phyloP scores from a whole-genome alignment of 2,797 vertebrate genomes.

The Pitangus sulphuratus region DNA sequence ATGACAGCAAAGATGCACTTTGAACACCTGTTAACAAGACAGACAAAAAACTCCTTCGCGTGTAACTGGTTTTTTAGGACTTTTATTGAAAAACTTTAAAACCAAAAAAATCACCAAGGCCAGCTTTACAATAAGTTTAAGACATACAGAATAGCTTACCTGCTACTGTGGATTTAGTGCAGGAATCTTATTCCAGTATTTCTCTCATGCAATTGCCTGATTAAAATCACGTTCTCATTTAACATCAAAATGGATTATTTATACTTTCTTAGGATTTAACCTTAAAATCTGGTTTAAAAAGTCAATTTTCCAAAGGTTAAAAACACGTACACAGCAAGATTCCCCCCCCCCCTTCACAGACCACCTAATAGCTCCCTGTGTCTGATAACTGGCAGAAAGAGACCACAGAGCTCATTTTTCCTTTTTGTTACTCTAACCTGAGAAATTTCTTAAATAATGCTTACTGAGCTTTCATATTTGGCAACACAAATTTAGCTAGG shows the following conservation, averaged over 20 bases:
- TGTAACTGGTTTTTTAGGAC: not conserved
- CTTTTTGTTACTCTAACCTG: not conserved
- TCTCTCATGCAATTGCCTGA: slow-evolving; percentile 9
- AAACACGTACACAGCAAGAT: not conserved
- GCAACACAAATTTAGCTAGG: not conserved
- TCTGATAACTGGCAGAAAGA: not conserved
- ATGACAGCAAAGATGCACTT: not conserved
- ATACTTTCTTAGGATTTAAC: not conserved
- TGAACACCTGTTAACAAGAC: not conserved
- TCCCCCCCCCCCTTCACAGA: not conserved
- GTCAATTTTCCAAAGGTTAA: not conserved
- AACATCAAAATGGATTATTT: slow-evolving; percentile 9
- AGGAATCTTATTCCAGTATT: not conserved
- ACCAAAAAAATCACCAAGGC: not conserved
- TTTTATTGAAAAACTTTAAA: slow-evolving; percentile 58
- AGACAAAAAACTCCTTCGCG: not conserved
- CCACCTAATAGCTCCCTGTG: not conserved
- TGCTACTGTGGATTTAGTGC: not conserved
- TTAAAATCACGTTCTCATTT: slow-evolving; percentile 11
- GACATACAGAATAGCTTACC: not conserved
- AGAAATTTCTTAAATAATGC: not conserved
- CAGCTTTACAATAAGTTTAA: slow-evolving; percentile 19
- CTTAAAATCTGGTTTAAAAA: slow-evolving; percentile 18
- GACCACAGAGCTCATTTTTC: not conserved
- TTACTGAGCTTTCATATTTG: not conserved